A percentile compares a stretch with the other conserved stretches of the same genome.
Evolutionary conservation across 2,888 invertebrate genomes (phyloP).

Genomic region (Folsomia candida): DNA sequence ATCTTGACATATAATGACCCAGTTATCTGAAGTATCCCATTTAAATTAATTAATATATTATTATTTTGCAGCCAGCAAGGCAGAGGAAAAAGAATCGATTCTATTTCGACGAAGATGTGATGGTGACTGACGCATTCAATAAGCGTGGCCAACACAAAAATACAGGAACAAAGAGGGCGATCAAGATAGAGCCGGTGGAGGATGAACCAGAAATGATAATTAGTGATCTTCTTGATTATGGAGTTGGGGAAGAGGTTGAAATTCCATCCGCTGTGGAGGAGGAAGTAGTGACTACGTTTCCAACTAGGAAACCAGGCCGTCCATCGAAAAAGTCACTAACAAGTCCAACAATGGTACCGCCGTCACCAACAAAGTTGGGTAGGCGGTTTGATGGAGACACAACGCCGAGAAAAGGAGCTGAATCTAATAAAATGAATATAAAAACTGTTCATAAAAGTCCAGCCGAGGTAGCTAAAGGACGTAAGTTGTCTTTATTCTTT

Average conservation of each 20-base stretch:
- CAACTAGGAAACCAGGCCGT: constrained; percentile 7
- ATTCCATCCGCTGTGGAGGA: not conserved
- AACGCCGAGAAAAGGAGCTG: not conserved
- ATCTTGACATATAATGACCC: not conserved
- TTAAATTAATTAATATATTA: not conserved
- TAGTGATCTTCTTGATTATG: constrained; percentile 17
- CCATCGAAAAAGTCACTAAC: not conserved
- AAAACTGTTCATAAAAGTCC: not conserved
- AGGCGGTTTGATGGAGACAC: not conserved
- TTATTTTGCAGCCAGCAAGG: constrained; percentile 65
- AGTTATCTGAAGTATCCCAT: not conserved
- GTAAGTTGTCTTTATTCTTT: too few species aligned
- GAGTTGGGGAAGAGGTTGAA: constrained; percentile 2
- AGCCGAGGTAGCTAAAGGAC: not conserved
- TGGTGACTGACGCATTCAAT: constrained; percentile 64
- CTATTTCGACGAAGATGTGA: constrained; percentile 85
- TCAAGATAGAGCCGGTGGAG: constrained; percentile 41
- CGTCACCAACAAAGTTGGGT: not conserved
- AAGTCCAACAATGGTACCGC: not conserved
- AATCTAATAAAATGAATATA: not conserved
- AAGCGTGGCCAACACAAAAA: constrained; percentile 28
- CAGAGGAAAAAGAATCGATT: constrained; percentile 84
- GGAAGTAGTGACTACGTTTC: not conserved
- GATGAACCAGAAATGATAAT: constrained; percentile 24
- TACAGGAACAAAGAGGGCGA: constrained; percentile 42